A percentile compares a stretch with the other conserved stretches of the same genome.
Conservation (phyloP, 2,888 invertebrate species). For the Dugesia japonica region DNA sequence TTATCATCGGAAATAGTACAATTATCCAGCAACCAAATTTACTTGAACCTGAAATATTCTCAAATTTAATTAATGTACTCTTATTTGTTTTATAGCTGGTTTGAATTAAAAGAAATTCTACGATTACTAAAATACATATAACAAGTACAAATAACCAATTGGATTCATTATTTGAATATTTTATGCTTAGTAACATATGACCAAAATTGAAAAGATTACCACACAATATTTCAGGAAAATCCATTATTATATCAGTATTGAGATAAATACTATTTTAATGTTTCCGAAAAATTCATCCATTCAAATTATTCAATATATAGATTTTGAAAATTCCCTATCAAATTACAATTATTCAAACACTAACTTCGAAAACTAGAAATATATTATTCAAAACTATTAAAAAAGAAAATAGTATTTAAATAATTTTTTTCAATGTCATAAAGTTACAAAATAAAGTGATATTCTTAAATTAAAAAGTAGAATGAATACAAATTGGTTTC, state of each 20-base stretch:
- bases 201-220: not conserved
- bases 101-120: not conserved
- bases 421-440: too few relatives aligned
- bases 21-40: not conserved
- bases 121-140: not conserved
- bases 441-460: too few relatives aligned
- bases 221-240: not conserved
- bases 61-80: not conserved
- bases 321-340: too few relatives aligned
- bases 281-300: too few relatives aligned
- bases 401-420: too few relatives aligned
- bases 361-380: too few relatives aligned
- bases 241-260: not conserved
- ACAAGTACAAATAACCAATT: not conserved
- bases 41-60: not conserved
- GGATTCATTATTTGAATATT: not conserved
- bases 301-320: too few relatives aligned
- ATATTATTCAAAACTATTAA: too few relatives aligned
- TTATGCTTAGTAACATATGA: not conserved
- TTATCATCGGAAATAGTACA: not conserved
- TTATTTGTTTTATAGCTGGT: not conserved
- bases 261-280: too few relatives aligned
- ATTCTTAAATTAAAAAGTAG: too few relatives aligned
- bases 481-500: too few relatives aligned
- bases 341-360: too few relatives aligned